Conservation (phyloP, 2,888 invertebrate genomes). For the Nudaria mundana region DNA sequence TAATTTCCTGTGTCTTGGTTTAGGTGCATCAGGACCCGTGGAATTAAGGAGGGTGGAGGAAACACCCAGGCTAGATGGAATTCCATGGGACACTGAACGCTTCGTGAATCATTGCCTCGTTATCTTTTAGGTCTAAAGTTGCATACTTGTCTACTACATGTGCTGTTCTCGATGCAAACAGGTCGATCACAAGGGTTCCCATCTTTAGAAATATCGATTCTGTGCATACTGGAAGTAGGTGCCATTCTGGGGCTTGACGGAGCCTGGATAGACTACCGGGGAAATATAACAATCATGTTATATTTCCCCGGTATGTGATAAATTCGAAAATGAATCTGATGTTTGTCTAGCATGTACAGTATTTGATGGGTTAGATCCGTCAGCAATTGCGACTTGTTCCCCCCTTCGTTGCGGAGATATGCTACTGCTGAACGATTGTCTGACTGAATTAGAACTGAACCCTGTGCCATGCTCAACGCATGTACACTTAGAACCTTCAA, state of each 20-base stretch:
- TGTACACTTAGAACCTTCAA: too few species aligned
- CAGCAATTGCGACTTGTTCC: not conserved
- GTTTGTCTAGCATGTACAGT: not conserved
- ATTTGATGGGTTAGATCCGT: not conserved
- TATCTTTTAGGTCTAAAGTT: slow-evolving; percentile 17
- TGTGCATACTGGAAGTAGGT: slow-evolving; percentile 14
- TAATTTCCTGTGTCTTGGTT: not conserved
- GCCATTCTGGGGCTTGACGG: slow-evolving; percentile 35
- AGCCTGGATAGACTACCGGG: too few species aligned
- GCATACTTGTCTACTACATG: slow-evolving; percentile 23
- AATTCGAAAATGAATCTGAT: not conserved
- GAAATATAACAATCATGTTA: not conserved
- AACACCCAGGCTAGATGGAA: slow-evolving; percentile 5
- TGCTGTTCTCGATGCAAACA: slow-evolving; percentile 26
- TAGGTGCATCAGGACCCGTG: too few species aligned
- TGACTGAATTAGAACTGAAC: not conserved
- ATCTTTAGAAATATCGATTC: slow-evolving; percentile 20
- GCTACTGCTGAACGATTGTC: not conserved
- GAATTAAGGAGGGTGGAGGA: not conserved
- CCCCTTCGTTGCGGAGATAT: too few species aligned
- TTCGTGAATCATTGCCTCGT: slow-evolving; percentile 17
- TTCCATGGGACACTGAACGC: too few species aligned
- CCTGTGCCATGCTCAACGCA: not conserved
- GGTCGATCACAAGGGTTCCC: slow-evolving; percentile 26
- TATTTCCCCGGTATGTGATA: not conserved